Conservation (phyloP, 2,797 vertebrate genomes). For the Oceanodroma leucorhoa region DNA sequence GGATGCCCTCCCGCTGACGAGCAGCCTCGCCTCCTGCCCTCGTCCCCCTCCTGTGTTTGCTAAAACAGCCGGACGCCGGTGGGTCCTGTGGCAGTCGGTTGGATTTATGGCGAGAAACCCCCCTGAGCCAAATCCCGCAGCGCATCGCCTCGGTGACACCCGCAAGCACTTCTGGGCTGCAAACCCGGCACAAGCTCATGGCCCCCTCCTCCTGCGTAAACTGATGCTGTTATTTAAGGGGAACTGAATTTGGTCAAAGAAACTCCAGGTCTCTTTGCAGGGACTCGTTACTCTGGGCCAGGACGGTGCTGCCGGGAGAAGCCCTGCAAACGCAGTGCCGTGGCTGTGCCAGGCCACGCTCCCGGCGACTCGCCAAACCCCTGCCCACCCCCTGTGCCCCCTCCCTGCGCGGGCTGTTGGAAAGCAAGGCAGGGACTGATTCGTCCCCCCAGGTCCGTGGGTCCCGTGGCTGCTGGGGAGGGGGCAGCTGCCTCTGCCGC, state of each 20-base stretch:
- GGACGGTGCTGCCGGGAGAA: rapidly evolving
- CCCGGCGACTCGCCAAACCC: rapidly evolving
- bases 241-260: background rate
- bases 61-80: rapidly evolving
- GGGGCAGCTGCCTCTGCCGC: background rate
- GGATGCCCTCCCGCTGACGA: rapidly evolving
- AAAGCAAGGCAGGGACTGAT: too few species aligned
- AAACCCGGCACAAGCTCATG: rapidly evolving
- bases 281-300: rapidly evolving
- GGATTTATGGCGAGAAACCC: background rate
- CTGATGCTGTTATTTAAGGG: background rate
- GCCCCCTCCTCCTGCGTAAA: background rate
- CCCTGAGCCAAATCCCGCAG: background rate
- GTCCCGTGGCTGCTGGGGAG: background rate
- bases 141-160: background rate
- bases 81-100: rapidly evolving
- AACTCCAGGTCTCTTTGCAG: background rate
- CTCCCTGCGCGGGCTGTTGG: rapidly evolving
- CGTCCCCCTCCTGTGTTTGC: background rate
- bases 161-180: background rate
- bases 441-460: background rate
- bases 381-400: too few species aligned
- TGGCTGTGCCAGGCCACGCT: background rate
- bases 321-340: rapidly evolving
- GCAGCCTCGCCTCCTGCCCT: background rate